Evolutionary conservation across 2,888 invertebrate species (phyloP), one percentile per base, ranked within the genome.

Genomic region (Nemapogon koenigi): DNA sequence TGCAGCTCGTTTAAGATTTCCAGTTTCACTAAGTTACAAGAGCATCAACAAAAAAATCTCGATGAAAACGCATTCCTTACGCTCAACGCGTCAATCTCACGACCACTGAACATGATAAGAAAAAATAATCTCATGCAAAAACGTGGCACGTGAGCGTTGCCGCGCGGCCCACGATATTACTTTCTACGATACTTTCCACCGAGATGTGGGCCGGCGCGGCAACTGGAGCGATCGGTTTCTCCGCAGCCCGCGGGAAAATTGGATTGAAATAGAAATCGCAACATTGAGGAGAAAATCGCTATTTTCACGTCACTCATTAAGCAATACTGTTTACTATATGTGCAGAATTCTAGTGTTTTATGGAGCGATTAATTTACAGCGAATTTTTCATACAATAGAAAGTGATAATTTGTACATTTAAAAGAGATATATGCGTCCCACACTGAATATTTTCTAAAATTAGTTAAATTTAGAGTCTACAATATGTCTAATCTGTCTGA

Each of bases 201-300:
- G 62, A 70, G 75, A 76, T 76, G 72, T 76, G 72, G 75, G 73
- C 66, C 73, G 33, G 27, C n/a, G 18, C 68, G 26, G 59, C 64
- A 66, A 71, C 73, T 78, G 70, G 75, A 56, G 78, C 75, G 72
- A 76, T 70, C 71, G 75, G 69, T 71, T 72, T 78, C 75, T 78
- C 76, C 69, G 73, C 58, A 59, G 62, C 63, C 66, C 70, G 59
- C 65, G 72, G 71, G 75, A 73, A 75, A 78, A 76, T 73, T 66
- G 63, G 72, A 75, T 73, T 75, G 78, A 78, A 78, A 78, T 76
- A 76, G 78, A 76, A 76, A 78, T 73, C 71, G 69, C 63, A n/a
- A 53, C 18, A 16, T 19, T 15, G 42, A 13, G 48, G 57, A 59
- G 72, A 62, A 76, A 76, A 76, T 68, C 57, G 52, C 48, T 56